Evolutionary conservation across 2,888 invertebrate genomes (phyloP).

Genomic region (Esperia sulphurella): DNA sequence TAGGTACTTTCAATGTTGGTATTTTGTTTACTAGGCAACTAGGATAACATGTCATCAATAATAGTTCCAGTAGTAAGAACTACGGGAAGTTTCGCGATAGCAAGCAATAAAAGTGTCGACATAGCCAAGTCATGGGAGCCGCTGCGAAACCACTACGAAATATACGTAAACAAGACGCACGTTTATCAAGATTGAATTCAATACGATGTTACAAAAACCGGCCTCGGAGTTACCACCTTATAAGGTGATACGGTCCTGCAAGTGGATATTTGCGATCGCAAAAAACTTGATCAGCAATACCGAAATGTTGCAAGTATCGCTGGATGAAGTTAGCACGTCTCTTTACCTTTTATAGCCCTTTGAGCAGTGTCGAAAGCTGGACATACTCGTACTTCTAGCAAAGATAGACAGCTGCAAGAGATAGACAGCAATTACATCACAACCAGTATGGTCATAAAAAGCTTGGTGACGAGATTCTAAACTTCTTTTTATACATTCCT

Average conservation of each 20-base stretch:
- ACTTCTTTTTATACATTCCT: background rate
- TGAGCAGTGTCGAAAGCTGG: constrained; percentile 43
- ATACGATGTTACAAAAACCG: constrained; percentile 60
- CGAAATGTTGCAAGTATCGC: constrained; percentile 59
- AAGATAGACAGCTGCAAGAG: constrained; percentile 38
- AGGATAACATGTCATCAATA: constrained; percentile 1
- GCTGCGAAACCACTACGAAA: constrained; percentile 34
- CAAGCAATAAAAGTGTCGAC: constrained; percentile 14
- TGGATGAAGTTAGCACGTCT: constrained; percentile 57
- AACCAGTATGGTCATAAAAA: background rate
- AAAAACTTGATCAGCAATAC: constrained; percentile 64
- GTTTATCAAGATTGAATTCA: constrained; percentile 64
- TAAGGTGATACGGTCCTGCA: constrained; percentile 58
- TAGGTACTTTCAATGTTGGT: constrained; percentile 15
- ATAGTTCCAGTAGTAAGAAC: constrained; percentile 2
- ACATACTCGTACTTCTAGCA: constrained; percentile 36
- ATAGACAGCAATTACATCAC: constrained; percentile 17
- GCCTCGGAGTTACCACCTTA: constrained; percentile 46
- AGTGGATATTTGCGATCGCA: constrained; percentile 60
- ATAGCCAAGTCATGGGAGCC: constrained; percentile 24
- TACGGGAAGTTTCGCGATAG: constrained; percentile 7
- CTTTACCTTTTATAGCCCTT: constrained; percentile 13
- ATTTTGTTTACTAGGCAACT: constrained; percentile 18
- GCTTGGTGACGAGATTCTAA: background rate
- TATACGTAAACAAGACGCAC: constrained; percentile 53